A percentile compares a stretch with the other conserved stretches of the same genome.
phyloP scores from a whole-genome alignment of 37 sponge, comb jelly and placozoan species.

The Geodia barretti region DNA sequence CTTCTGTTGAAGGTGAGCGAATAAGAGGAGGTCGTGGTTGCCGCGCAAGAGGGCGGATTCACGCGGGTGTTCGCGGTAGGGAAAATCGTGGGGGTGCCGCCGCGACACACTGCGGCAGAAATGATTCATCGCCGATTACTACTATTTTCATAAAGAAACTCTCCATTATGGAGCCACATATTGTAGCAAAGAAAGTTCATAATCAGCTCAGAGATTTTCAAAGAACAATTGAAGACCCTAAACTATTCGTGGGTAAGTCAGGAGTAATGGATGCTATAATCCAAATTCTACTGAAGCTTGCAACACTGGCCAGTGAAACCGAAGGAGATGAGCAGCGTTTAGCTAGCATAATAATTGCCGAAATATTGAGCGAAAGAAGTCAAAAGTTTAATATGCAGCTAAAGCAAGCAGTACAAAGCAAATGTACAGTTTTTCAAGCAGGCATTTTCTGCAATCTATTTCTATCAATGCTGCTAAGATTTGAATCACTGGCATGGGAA shows the following conservation, averaged over 20 bases:
- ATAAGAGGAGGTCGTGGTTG: too few relatives aligned
- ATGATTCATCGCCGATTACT: background rate
- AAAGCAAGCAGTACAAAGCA: too few relatives aligned
- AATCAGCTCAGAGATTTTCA: slow-evolving; percentile 29
- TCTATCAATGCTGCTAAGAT: background rate
- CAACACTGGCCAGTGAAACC: background rate
- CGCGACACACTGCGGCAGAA: background rate
- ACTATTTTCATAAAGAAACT: background rate
- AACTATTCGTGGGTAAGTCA: background rate
- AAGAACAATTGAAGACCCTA: slow-evolving; percentile 1
- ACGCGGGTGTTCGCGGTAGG: background rate
- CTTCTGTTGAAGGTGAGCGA: too few relatives aligned
- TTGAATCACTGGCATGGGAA: slow-evolving; percentile 30
- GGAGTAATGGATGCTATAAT: slow-evolving; percentile 15
- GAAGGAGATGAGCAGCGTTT: background rate
- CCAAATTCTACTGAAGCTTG: slow-evolving; percentile 12
- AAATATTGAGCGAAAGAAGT: slow-evolving; percentile 61
- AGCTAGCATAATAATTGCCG: slow-evolving; percentile 51
- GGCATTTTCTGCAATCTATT: slow-evolving; percentile 10
- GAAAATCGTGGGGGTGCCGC: background rate
- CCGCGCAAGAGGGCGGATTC: background rate
- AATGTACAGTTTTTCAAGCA: too few relatives aligned
- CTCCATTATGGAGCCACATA: background rate
- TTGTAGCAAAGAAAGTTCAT: background rate
- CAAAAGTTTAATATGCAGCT: too few relatives aligned